Evolutionary conservation across 2,888 invertebrate genomes (phyloP), one percentile per base, ranked within the genome.

Genomic region (Stenotaenia linearis): DNA sequence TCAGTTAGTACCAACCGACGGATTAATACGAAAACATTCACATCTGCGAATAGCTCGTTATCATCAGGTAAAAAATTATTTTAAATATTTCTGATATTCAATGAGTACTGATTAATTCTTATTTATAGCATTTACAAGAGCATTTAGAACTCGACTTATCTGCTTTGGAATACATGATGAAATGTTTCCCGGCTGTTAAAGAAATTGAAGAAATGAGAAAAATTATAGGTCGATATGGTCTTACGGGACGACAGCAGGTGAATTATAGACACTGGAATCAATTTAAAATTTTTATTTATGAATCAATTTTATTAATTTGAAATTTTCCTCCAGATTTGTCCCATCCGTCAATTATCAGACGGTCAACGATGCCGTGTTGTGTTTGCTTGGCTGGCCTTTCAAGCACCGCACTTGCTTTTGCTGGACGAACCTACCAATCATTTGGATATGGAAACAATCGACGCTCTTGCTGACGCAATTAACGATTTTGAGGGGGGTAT

Each of bases 141-240:
- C 89, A 97, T 81, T 89, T 99, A 28, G 98, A 99, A 87, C 88
- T 99, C 85, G 96, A 98, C 85, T 88, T 95, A 83, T 95, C 97
- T 25, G 98, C 99, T 10, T 88, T 99, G 61, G 98, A 99, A 84
- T 99, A 98, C 88, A 99, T 99, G 98, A 92, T 98, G 94, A 92
- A 92, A 85, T 91, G 93, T 83, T 99, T 97, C 87, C 98, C 99
- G 0, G 96, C 95, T 12, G 93, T 99, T 7, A 97, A 98, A 84
- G 99, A 99, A 87, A 91, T 94, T 32, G 99, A 99, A 87, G 98
- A 98, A 87, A 98, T 99, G 98, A 90, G 99, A 80, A 97, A 97
- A 88, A 98, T 99, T 83, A 97, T 99, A 84, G 99, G 99, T 0
- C 91, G 98, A 80, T 99, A 98, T 86, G 99, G 99, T 0, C 89